Conservation (phyloP, 1,140 invertebrate species). For the Drosophila persimilis region DNA sequence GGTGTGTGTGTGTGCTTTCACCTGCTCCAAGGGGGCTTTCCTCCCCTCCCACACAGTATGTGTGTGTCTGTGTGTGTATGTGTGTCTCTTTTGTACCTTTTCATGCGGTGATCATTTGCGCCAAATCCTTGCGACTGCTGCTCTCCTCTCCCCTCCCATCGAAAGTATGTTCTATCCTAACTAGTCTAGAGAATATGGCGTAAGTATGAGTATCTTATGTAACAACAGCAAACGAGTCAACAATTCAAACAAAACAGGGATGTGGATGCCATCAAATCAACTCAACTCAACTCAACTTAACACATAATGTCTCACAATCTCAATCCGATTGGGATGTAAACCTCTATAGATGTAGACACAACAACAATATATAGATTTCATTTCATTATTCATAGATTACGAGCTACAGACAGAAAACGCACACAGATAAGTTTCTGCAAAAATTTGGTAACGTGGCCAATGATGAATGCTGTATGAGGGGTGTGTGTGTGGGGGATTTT, state of each 20-base stretch:
- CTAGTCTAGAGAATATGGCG: slow-evolving; percentile 33
- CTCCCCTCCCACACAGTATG: slow-evolving; percentile 8
- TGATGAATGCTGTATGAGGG: slow-evolving; percentile 13
- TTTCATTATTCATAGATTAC: slow-evolving; percentile 30
- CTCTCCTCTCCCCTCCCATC: slow-evolving; percentile 3
- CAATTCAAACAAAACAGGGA: slow-evolving; percentile 58
- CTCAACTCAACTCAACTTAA: slow-evolving; percentile 25
- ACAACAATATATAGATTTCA: slow-evolving; percentile 59
- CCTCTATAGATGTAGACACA: slow-evolving; percentile 61
- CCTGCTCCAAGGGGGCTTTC: slow-evolving; percentile 50
- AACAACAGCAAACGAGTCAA: slow-evolving; percentile 57
- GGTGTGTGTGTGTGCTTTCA: slow-evolving; percentile 49
- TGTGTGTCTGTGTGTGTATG: slow-evolving; percentile 23
- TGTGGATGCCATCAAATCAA: slow-evolving; percentile 53
- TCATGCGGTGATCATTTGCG: slow-evolving; percentile 63
- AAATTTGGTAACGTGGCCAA: slow-evolving; percentile 16
- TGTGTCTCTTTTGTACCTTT: slow-evolving; percentile 62
- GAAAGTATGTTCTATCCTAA: slow-evolving; percentile 53
- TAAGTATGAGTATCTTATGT: slow-evolving; percentile 27
- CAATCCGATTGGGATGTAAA: slow-evolving; percentile 20
- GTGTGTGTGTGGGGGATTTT: not conserved
- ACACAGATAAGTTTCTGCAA: slow-evolving; percentile 24
- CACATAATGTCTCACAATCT: slow-evolving; percentile 14
- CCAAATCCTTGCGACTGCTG: slow-evolving; percentile 13
- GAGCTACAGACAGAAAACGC: slow-evolving; percentile 35